These are phyloP conservation scores for Keiferia lycopersicella DNA, from an alignment of 2,888 invertebrate genomes.

Conservation along the genomic window DNA sequence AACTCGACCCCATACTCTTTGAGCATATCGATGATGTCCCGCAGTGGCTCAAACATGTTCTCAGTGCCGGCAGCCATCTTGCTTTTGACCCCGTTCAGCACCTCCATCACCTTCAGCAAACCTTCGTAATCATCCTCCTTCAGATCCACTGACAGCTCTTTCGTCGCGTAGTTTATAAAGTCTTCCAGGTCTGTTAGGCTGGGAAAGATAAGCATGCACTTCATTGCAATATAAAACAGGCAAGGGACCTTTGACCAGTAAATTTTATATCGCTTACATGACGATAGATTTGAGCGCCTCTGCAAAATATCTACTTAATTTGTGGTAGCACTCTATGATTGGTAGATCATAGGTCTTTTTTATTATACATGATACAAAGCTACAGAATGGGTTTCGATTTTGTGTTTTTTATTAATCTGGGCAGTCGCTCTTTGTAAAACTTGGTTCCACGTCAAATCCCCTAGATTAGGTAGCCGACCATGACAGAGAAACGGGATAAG, in stretches of 20 bases:
- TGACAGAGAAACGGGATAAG: too few relatives aligned
- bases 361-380: too few relatives aligned
- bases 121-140: conserved; percentile 93
- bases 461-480: too few relatives aligned
- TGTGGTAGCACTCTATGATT: too few relatives aligned
- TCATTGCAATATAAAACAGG: not conserved
- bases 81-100: conserved; percentile 90
- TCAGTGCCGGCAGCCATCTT: conserved; percentile 85
- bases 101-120: conserved; percentile 90
- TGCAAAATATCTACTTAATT: too few relatives aligned
- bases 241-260: not conserved
- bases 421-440: too few relatives aligned
- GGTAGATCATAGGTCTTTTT: too few relatives aligned
- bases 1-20: conserved; percentile 94
- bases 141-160: conserved; percentile 86
- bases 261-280: too few relatives aligned
- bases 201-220: conserved; percentile 22
- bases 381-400: too few relatives aligned
- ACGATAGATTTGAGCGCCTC: too few relatives aligned
- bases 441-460: too few relatives aligned
- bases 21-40: conserved; percentile 91
- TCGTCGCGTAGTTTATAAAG: conserved; percentile 89
- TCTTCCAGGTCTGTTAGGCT: conserved; percentile 88
- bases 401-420: too few relatives aligned
- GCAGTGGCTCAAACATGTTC: conserved; percentile 93